Evolutionary conservation across 2,888 invertebrate genomes (phyloP).

Genomic region (Stegophylla sp.): DNA sequence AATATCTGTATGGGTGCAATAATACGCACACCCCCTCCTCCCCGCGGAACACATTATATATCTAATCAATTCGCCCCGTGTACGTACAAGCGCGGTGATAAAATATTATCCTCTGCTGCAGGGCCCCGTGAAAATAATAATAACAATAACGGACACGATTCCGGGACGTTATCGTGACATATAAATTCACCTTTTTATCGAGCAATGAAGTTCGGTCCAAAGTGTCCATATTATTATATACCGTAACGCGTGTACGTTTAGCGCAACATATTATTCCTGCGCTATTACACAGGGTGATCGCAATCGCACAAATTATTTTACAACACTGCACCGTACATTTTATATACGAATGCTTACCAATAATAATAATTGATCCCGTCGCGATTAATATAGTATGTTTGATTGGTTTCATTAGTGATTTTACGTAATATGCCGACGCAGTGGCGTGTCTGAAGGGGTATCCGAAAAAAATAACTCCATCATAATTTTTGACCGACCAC

Average conservation of each 20-base stretch:
- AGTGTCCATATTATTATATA: not conserved
- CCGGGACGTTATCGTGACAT: conserved; percentile 45
- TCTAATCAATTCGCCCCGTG: conserved; percentile 46
- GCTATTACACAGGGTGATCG: no score
- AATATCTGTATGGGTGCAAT: conserved; percentile 42
- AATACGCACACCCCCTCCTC: not conserved
- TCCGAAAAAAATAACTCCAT: no score
- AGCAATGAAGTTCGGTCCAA: conserved; percentile 34
- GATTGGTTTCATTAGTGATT: no score
- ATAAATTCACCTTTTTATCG: conserved; percentile 55
- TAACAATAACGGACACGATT: conserved; percentile 43
- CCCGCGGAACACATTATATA: conserved; percentile 11
- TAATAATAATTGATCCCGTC: no score
- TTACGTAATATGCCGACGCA: no score
- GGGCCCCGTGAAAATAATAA: conserved; percentile 16
- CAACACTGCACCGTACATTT: no score
- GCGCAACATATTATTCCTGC: not conserved
- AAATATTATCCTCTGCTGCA: conserved; percentile 21
- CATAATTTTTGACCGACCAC: no score
- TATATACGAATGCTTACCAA: no score
- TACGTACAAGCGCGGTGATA: not conserved
- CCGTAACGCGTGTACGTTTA: not conserved
- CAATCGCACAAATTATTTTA: no score
- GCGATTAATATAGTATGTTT: no score
- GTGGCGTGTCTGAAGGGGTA: no score